Evolutionary conservation across 2,888 invertebrate species (phyloP), one percentile per base, ranked within the genome.

Genomic region (Tetanocera ferruginea): DNA sequence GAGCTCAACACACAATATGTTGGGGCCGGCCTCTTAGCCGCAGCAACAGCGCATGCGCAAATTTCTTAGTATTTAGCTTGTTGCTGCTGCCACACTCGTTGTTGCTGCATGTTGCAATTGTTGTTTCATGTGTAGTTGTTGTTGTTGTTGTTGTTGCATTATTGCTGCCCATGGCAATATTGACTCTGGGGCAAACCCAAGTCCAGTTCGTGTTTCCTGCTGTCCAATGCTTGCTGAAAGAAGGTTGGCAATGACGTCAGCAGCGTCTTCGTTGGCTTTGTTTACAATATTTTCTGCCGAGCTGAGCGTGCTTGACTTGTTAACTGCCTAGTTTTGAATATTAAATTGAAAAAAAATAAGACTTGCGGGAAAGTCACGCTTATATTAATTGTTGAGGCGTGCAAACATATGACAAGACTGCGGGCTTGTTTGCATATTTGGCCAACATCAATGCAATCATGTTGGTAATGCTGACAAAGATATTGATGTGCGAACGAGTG

Each of bases 311-410:
- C 3, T 19, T 25, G 43, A 17, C 17, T 43, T 49, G 51, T 43
- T 43, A 19, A 51, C 6, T 8, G 19, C 23, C 19, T 34, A 25
- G 25, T 19, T 37, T 51, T 14, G 51, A 25, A 25, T 69, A 69
- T 43, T 43, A 11, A 11, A 43, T 43, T 8, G 4, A 11, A 60
- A 60, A 8, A 28, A 57, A 60, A 17, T 3, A n/a, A 60, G 43
- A 64, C 23, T 69, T 57, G 76, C 69, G 69, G 69, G 67, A 55
- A 76, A 76, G 76, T 57, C 57, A 69, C 57, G 67, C 76, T 19
- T 34, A 8, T 23, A 37, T 52, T 76, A 76, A 69, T 76, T 60
- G 62, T 43, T 37, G 55, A 19, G 51, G 55, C 69, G 75, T 76
- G 76, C 57, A 75, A 75, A 75, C 31, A 64, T 14, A 23, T 75